Base-by-base conservation (phyloP, 2,888 invertebrate species). In the Lepidochrysops patricia region DNA sequence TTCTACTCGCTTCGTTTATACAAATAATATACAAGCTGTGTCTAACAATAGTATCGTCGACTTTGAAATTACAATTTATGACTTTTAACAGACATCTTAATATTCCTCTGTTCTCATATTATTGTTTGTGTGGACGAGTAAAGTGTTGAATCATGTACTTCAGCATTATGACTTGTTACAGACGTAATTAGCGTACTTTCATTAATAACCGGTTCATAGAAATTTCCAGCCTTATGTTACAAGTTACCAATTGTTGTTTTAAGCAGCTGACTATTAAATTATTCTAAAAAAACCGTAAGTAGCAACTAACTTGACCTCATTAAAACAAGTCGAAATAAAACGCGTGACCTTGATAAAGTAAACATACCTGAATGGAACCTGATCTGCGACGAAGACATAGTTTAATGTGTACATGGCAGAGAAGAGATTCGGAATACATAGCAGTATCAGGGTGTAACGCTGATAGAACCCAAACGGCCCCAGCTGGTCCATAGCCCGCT, bases 381-480 rank as follows among this genome's bases (percentile, higher is more conserved):
- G 78, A 60, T 90, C 91, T 0, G 91, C 90, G 0, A 91, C 90
- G 72, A 92, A 92, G 61, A 91, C 84, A 67, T 91, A 91, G 70
- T 88, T 90, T 57, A 91, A 76, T 2, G 89, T 82, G 70, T 89
- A 90, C 77, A 90, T 86, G 29, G 90, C 89, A 2, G 90, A 79
- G 57, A 91, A 78, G 58, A 90, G 64, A 65, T 88, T 84, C n/a
- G 91, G 91, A 57, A 91, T 63, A 64, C 82, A 83, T 60, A 85
- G 72, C 71, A 88, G 72, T 32, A 79, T 27, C 57, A 86, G 69
- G 62, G 75, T 69, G 66, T 83, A 86, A 4, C 78, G 74, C 67
- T 88, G 88, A 74, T 87, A 87, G 26, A 83, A 71, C 7, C 85
- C 82, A 70, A 88, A 87, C 58, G 82, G 80, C 7, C 88, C 85